These are phyloP conservation scores for Eubucco bourcierii DNA, from an alignment of 2,113 vertebrate genomes.

Conservation along the genomic window DNA sequence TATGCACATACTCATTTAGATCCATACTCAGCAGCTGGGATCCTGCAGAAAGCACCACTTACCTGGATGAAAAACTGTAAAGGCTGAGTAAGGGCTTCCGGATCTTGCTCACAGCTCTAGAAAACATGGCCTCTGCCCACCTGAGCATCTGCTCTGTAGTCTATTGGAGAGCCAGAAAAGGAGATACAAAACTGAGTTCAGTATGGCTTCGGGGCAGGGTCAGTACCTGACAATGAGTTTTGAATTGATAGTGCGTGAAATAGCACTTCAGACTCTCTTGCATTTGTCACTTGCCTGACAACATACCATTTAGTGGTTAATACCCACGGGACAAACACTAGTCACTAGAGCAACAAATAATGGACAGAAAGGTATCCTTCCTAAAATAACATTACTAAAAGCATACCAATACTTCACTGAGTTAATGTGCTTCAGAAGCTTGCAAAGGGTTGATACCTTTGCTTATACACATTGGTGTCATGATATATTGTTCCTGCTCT, in stretches of 20 bases:
- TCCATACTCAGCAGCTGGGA: neutral
- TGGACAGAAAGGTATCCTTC: neutral
- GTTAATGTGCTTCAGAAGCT: neutral
- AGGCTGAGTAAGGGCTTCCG: conserved; percentile 47
- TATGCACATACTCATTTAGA: neutral
- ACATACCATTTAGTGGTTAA: neutral
- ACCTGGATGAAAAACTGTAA: conserved; percentile 66
- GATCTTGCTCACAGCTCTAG: conserved; percentile 54
- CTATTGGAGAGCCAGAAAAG: conserved; percentile 50
- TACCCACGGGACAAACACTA: neutral
- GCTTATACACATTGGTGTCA: neutral
- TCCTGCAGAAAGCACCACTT: neutral
- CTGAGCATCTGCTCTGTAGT: conserved; percentile 66
- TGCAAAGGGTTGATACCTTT: neutral
- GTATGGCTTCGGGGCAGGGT: neutral
- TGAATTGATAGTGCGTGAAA: neutral
- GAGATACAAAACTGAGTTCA: neutral
- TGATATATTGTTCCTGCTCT: neutral
- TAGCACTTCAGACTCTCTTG: neutral
- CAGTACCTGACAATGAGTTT: neutral
- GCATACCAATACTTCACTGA: neutral
- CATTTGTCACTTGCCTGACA: neutral
- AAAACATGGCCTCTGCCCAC: conserved; percentile 45
- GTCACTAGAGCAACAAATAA: neutral
- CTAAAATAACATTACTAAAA: neutral